Base-by-base conservation (phyloP, 2,888 invertebrate genomes). In the Aquatica leii region DNA sequence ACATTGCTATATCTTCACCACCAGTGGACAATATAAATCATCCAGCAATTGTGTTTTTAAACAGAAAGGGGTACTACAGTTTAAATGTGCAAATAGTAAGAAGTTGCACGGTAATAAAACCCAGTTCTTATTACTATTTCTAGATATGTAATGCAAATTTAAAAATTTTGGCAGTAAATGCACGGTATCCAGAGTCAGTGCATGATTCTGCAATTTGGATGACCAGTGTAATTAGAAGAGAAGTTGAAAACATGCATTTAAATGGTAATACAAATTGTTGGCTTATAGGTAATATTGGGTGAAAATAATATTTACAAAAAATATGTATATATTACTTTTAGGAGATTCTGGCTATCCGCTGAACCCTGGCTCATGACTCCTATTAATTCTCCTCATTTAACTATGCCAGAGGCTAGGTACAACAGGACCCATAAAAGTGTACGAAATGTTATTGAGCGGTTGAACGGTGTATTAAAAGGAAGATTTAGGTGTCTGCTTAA, bases 81-180 rank as follows among this genome's bases (percentile, higher is more conserved):
- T 17, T 43, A 8, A 43, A 43, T 12, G 41, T 43, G 17, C 41
- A 43, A 43, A 43, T 43, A 17, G 41, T 49, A 37, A 37, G 12
- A 37, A n/a, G 9, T n/a, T 37, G 9, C 9, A n/a, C 12, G 9
- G 12, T 37, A n/a, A 12, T 37, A 2, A 37, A n/a, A 12, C 37
- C 9, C 12, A n/a, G 11, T n/a, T n/a, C 37, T n/a, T n/a, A 37
- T 37, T 37, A 37, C 5, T n/a, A 37, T n/a, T 37, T 37, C 3
- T 37, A 37, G 37, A 43, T 43, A 1, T 43, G 41, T 17, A 43
- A 43, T 43, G 14, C 41, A 4, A 43, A 43, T 2, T 8, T 43
- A 15, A 43, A 43, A 43, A 43, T 43, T 17, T 14, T 43, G 9
- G 1, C 6, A 3, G 17, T 43, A 3, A 43, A 37, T 37, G 9